Evolutionary conservation across 2,888 invertebrate genomes (phyloP), one percentile per base, ranked within the genome.

Genomic region (Euclidia mi): DNA sequence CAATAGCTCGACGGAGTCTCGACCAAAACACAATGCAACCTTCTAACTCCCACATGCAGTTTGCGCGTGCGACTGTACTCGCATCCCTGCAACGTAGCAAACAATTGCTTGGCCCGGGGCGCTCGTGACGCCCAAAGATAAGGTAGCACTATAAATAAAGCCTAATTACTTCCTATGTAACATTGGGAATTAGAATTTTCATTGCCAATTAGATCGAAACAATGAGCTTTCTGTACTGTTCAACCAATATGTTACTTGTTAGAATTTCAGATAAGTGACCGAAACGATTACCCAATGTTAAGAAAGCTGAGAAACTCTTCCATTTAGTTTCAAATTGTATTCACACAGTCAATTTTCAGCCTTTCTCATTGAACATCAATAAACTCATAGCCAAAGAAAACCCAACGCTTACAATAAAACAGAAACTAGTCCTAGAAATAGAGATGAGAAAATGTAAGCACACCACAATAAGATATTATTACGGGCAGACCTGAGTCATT

Each of bases 91-190:
- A 64, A 48, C 43, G 48, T 50, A 56, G 71, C 62, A 67, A 85
- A 86, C 86, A 86, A 86, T 85, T 81, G 79, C 74, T 67, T 65
- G 73, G 62, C 53, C 57, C 53, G 59, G 64, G 55, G 62, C 71
- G 69, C 70, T 88, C 87, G 88, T 88, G 88, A 81, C 81, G 79
- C 79, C 78, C 69, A 61, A 79, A 89, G 91, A 91, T 92, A 91
- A 92, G 86, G 87, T 82, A 84, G 84, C 82, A 75, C 87, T 78
- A 91, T 90, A 91, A 90, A 91, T 91, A 87, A 90, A 74, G 83
- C 75, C 89, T 92, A 92, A 92, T 92, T 91, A 91, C 90, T 88
- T 85, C 84, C 85, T 88, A 87, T 85, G 83, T 87, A 81, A 80
- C 74, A 80, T 78, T 74, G 68, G 63, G 78, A 79, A 76, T 71